Percentiles rank a stretch among this genome's conserved stretches.
Evolutionary conservation across 2,113 vertebrate genomes (phyloP).

Genomic region (Platysternon megacephalum): DNA sequence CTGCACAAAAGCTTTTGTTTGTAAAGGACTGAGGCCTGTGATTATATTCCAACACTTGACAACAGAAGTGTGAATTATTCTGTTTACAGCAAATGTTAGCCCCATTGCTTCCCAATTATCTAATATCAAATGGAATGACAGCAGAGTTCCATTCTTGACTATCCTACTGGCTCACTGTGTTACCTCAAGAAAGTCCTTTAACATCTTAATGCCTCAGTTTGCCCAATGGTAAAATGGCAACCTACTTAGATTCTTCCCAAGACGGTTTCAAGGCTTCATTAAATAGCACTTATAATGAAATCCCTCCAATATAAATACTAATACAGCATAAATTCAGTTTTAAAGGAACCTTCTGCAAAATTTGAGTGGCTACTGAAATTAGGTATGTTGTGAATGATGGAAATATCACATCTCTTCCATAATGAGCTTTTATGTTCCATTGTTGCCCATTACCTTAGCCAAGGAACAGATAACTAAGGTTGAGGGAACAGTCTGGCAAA

Average conservation of each 20-base stretch:
- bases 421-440: neutral
- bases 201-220: neutral
- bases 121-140: neutral
- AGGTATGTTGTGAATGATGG: neutral
- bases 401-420: neutral
- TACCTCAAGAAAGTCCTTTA: neutral
- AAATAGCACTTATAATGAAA: neutral
- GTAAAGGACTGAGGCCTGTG: neutral
- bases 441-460: neutral
- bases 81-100: neutral
- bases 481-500: neutral
- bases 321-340: neutral
- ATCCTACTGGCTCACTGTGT: neutral
- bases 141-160: neutral
- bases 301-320: neutral
- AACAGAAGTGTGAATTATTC: neutral
- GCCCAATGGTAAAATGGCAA: fast-evolving
- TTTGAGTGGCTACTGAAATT: neutral
- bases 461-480: neutral
- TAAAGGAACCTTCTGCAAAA: neutral
- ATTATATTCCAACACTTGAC: neutral
- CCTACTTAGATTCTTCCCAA: fast-evolving
- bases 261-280: fast-evolving
- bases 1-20: neutral
- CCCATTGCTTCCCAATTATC: neutral